Base-by-base conservation (phyloP, 1,140 invertebrate species). In the Anoplophora glabripennis region DNA sequence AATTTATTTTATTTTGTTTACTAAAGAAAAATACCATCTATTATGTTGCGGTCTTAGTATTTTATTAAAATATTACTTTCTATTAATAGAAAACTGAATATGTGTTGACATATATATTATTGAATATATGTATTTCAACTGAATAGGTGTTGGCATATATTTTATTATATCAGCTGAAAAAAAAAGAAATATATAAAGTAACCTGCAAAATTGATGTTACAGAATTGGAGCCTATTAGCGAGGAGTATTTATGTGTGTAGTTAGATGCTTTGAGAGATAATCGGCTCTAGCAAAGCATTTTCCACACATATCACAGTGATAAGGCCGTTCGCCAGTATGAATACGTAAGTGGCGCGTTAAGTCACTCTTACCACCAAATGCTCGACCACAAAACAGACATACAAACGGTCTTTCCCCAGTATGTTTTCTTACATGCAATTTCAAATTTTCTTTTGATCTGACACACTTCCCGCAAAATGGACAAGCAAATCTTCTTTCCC, bases 401-500 rank as follows among this genome's bases (percentile, higher is more conserved):
- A 90, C 89, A 72, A 93, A 94, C 1, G 92, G 92, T 14, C 89
- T 78, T 72, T 93, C 90, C 0, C 91, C 91, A 0, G 91, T 94
- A 72, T 94, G 92, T 68, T 93, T 94, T 18, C 92, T 80, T 3
- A 93, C 90, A 74, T 94, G 92, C 45, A 93, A 76, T 74, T 93
- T 92, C 12, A 94, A 78, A 71, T 93, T 93, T 76, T 93, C 90
- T 72, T 92, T 92, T 7, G 89, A 91, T 17, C 90, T 80, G 4
- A 94, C 92, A 69, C 89, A 92, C 73, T 93, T 94, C 44, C 90
- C 89, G 72, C 92, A 94, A 68, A 92, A 93, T 1, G 90, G 90
- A 72, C 91, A 93, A 4, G 90, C 88, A 70, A 93, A 93, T 49
- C 79, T 64, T 47, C 84, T 78, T 67, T 86, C 85, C 18, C 86